Evolutionary conservation across 1,140 invertebrate genomes (phyloP), one percentile per base, ranked within the genome.

Genomic region (Eciton burchellii): DNA sequence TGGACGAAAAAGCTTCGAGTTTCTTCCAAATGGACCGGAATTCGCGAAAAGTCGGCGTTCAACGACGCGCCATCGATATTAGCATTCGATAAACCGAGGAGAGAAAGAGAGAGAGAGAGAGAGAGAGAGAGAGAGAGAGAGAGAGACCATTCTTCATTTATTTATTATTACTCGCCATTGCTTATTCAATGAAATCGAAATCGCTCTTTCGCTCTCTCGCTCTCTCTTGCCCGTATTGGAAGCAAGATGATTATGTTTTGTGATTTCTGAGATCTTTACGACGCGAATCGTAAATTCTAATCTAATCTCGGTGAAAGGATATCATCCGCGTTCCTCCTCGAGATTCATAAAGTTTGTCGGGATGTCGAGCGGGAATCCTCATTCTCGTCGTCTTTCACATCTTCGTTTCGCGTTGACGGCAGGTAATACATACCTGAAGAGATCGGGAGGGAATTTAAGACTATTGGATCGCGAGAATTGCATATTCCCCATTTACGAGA

Each of bases 1-100:
- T 45, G 6, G 49, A 70, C 56, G 21, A 45, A 41, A 72, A 84
- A 57, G 57, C 49, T 65, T 52, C 3, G 14, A 45, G 76, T 26
- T 60, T 63, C 45, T 62, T 43, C 56, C 26, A 63, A 59, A 60
- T 54, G 11, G 59, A 49, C 57, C 24, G 45, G 29, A 35, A 74
- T 47, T 19, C 43, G 19, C 29, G 12, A 35, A 41, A 43, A 63
- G 54, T 57, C 73, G 47, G 21, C 47, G 43, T 74, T 14, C 41
- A 45, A 74, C 6, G 21, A 24, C 26, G 16, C 45, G 24, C 41
- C n/a, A n/a, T 12, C 3, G n/a, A 5, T 19, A 19, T n/a, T 54
- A 35, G 6, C n/a, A 54, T 11, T 73, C 49, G 74, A 77, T 43
- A 63, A 77, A 54, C 14, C 6, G 35, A 16, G 16, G 3, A n/a